These are phyloP conservation scores for Pterostichus madidus DNA, from an alignment of 2,888 invertebrate species.

Conservation along the genomic window DNA sequence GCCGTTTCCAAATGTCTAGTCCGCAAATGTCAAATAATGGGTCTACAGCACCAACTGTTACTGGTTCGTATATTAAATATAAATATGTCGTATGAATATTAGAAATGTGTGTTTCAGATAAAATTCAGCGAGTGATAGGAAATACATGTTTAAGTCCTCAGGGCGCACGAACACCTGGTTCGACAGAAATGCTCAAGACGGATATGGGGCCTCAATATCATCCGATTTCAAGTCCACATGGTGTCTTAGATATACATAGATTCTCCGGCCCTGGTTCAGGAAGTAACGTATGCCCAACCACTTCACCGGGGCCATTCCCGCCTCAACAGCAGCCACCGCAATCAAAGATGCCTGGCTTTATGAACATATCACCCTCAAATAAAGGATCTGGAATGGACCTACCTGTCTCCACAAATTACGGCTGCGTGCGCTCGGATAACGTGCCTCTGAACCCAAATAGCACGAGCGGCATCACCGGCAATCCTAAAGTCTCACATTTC, in stretches of 20 bases:
- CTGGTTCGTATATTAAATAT: slow-evolving; percentile 67
- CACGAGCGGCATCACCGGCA: slow-evolving; percentile 79
- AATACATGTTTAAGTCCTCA: slow-evolving; percentile 76
- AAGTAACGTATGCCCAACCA: slow-evolving; percentile 71
- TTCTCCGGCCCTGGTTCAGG: slow-evolving; percentile 78
- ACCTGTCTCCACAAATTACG: slow-evolving; percentile 73
- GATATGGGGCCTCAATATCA: slow-evolving; percentile 72
- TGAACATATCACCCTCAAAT: slow-evolving; percentile 76
- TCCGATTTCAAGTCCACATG: slow-evolving; percentile 71
- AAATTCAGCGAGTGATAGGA: slow-evolving; percentile 77
- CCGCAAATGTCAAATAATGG: slow-evolving; percentile 76
- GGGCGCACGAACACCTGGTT: slow-evolving; percentile 54
- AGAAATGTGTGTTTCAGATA: slow-evolving; percentile 70
- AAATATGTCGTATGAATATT: no score
- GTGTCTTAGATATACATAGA: slow-evolving; percentile 71
- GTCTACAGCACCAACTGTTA: slow-evolving; percentile 70
- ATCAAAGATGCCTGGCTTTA: slow-evolving; percentile 72
- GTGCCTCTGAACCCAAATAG: slow-evolving; percentile 85
- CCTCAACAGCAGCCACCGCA: slow-evolving; percentile 77
- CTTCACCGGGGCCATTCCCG: slow-evolving; percentile 78
- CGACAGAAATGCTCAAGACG: slow-evolving; percentile 66
- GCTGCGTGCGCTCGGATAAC: slow-evolving; percentile 80
- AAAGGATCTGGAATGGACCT: slow-evolving; percentile 75
- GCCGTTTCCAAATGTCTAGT: slow-evolving; percentile 79
- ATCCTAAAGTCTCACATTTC: slow-evolving; percentile 85